These are phyloP conservation scores for Turnix velox DNA, from an alignment of 2,113 vertebrate genomes.

Conservation along the genomic window DNA sequence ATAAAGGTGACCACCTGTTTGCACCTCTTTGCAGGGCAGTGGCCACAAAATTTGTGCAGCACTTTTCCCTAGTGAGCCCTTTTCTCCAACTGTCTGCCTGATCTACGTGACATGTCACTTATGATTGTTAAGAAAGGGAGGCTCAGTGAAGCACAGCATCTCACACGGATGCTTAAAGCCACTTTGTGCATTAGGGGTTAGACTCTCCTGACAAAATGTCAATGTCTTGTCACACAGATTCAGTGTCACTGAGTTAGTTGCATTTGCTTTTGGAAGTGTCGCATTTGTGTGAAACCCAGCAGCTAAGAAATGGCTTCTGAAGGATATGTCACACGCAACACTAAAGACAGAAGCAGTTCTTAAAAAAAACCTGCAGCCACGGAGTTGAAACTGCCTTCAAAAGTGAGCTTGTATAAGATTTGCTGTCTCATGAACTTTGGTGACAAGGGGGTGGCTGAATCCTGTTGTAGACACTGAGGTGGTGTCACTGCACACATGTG, in stretches of 20 bases:
- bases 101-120: neutral
- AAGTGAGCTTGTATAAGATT: neutral
- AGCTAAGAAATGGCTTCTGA: neutral
- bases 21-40: neutral
- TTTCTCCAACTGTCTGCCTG: neutral
- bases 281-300: neutral
- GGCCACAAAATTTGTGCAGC: neutral
- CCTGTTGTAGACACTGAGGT: neutral
- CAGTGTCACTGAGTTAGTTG: neutral
- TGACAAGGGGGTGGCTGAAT: neutral
- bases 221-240: conserved; percentile 37
- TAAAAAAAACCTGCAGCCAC: neutral
- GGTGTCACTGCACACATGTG: accelerated
- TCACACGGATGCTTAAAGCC: conserved; percentile 25
- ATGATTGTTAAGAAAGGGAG: neutral
- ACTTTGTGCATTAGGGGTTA: neutral
- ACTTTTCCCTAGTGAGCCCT: neutral
- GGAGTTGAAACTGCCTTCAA: neutral
- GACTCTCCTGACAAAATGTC: conserved; percentile 55
- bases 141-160: neutral
- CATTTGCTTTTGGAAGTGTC: neutral
- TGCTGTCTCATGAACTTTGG: neutral
- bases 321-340: neutral
- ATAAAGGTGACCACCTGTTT: neutral
- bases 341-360: neutral